Evolutionary conservation across 2,888 invertebrate species (phyloP).

Genomic region (Pristionchus maxplancki): DNA sequence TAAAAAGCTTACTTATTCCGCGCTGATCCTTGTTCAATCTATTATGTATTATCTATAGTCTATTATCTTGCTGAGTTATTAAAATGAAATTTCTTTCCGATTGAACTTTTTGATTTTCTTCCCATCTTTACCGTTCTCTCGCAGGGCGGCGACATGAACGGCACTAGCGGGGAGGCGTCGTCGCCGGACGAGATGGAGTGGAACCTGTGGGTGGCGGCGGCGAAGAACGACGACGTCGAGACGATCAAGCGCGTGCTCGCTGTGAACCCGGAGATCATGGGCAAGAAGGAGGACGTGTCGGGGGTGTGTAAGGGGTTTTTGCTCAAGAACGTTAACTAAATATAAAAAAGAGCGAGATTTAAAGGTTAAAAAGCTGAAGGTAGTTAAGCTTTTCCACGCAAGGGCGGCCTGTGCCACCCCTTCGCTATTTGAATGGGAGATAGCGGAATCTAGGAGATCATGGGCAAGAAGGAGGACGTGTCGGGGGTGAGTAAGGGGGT

Average conservation of each 20-base stretch:
- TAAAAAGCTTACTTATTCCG: too few species aligned
- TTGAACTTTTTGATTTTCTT: too few species aligned
- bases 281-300: not conserved
- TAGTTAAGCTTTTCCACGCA: too few species aligned
- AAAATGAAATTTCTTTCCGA: too few species aligned
- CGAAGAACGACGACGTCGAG: not conserved
- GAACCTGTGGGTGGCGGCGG: constrained; percentile 22
- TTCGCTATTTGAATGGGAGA: too few species aligned
- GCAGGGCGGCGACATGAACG: not conserved
- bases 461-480: not conserved
- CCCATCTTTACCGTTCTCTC: too few species aligned
- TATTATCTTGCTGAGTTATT: too few species aligned
- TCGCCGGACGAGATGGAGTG: constrained; percentile 38
- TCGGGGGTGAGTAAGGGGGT: not conserved
- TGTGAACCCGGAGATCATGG: not conserved
- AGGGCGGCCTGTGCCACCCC: too few species aligned
- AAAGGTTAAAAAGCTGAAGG: too few species aligned
- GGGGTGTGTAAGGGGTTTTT: not conserved
- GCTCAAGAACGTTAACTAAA: not conserved
- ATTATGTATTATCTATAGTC: too few species aligned
- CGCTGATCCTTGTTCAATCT: too few species aligned
- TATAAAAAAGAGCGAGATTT: too few species aligned
- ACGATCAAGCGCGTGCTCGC: not conserved
- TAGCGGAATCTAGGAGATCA: not conserved
- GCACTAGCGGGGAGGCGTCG: not conserved